Percentiles rank a stretch among this genome's conserved stretches.
phyloP scores from a whole-genome alignment of 2,113 vertebrate genomes.

The Ascaphus truei region DNA sequence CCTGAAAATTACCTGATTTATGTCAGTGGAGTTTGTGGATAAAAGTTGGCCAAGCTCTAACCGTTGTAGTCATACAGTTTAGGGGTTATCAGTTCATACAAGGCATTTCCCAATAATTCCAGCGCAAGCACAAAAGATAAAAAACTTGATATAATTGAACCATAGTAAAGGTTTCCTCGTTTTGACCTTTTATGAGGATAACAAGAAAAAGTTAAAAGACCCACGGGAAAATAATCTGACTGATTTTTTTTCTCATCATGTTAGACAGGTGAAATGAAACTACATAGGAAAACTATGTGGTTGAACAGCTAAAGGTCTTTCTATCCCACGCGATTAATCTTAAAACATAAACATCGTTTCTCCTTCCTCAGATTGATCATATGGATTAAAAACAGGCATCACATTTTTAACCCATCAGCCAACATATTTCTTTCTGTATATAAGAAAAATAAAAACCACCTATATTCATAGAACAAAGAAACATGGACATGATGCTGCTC shows the following conservation, averaged over 20 bases:
- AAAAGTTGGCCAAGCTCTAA: not conserved
- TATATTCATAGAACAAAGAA: too few species aligned
- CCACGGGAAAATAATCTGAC: constrained; percentile 18
- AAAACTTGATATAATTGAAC: not conserved
- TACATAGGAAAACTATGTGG: not conserved
- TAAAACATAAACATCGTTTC: too few species aligned
- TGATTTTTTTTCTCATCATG: constrained; percentile 24
- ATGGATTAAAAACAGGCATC: too few species aligned
- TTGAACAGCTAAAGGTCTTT: not conserved
- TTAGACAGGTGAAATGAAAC: constrained; percentile 7
- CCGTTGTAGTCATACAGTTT: not conserved
- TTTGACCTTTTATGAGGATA: constrained; percentile 13
- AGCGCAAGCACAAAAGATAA: not conserved
- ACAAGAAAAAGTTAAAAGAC: not conserved
- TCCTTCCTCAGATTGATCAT: too few species aligned
- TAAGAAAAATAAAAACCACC: too few species aligned
- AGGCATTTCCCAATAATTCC: not conserved
- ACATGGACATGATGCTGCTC: too few species aligned
- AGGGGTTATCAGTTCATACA: too few species aligned
- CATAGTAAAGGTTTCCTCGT: not conserved
- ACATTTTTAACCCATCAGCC: too few species aligned
- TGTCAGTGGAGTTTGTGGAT: not conserved
- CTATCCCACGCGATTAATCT: not conserved
- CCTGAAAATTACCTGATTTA: not conserved
- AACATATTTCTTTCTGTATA: too few species aligned